phyloP scores from a whole-genome alignment of 2,113 vertebrate species.

The Prietella phreatophila region DNA sequence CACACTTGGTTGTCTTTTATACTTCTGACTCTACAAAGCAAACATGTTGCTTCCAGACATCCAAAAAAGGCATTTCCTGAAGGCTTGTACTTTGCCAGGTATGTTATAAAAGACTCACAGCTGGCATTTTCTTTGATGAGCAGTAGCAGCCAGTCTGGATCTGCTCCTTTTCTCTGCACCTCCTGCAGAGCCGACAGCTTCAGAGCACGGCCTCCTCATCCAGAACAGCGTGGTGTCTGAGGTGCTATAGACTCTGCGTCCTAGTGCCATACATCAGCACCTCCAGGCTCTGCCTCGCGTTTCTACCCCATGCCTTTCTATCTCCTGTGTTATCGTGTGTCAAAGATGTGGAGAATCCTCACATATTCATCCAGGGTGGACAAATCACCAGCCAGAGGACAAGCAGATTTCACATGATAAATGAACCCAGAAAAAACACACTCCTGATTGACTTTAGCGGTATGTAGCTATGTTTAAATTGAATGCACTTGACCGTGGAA shows the following conservation, averaged over 20 bases:
- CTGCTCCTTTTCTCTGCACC: slow-evolving; percentile 17
- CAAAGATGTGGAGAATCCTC: not conserved
- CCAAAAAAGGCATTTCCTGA: not conserved
- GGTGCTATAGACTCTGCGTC: not conserved
- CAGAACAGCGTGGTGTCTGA: slow-evolving; percentile 43
- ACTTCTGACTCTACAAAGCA: not conserved
- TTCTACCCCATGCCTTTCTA: not conserved
- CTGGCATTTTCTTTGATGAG: slow-evolving; percentile 21
- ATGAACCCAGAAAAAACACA: not conserved
- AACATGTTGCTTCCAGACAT: not conserved
- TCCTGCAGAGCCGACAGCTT: slow-evolving; percentile 40
- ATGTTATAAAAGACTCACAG: slow-evolving; percentile 16
- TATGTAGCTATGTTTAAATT: not conserved
- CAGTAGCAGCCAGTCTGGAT: slow-evolving; percentile 14
- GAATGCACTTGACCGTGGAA: not conserved
- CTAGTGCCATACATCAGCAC: not conserved
- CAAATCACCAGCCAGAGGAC: not conserved
- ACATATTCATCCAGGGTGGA: not conserved
- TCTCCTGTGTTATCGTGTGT: not conserved
- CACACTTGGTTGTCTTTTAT: not conserved
- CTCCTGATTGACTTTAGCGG: not conserved
- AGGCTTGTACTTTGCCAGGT: not conserved
- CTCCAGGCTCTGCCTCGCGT: not conserved
- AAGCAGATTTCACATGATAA: not conserved
- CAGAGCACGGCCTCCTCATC: slow-evolving; percentile 37